Conservation (phyloP, 2,888 invertebrate species). For the Alsophila aescularia region DNA sequence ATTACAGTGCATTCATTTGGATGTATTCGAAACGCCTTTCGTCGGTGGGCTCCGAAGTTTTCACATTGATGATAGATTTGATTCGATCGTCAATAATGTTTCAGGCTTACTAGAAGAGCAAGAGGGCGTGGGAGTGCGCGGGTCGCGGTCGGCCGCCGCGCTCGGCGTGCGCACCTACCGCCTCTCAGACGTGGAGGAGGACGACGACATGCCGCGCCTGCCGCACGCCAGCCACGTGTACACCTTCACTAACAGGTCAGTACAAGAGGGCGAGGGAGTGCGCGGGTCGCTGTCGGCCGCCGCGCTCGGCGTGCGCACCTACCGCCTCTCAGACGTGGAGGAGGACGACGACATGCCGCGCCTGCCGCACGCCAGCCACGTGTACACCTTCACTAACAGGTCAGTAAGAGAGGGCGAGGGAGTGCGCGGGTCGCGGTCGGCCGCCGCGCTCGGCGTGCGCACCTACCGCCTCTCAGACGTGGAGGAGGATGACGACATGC, state of each 20-base stretch:
- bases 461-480: slow-evolving; percentile 86
- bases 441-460: slow-evolving; percentile 90
- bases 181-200: slow-evolving; percentile 89
- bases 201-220: slow-evolving; percentile 90
- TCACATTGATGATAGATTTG: no score
- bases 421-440: slow-evolving; percentile 90
- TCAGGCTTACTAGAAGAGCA: slow-evolving; percentile 91
- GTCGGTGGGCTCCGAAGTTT: no score
- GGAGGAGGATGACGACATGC: slow-evolving; percentile 91
- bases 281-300: slow-evolving; percentile 90
- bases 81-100: neutral
- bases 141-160: slow-evolving; percentile 89
- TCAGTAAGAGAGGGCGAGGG: slow-evolving; percentile 92
- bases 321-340: slow-evolving; percentile 88
- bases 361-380: slow-evolving; percentile 90
- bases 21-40: no score
- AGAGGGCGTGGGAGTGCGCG: slow-evolving; percentile 94
- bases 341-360: slow-evolving; percentile 91
- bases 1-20: no score
- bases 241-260: slow-evolving; percentile 90
- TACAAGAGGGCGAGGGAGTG: slow-evolving; percentile 94
- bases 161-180: slow-evolving; percentile 88
- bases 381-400: slow-evolving; percentile 94
- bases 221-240: slow-evolving; percentile 91
- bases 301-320: slow-evolving; percentile 88